Evolutionary conservation across 2,888 invertebrate species (phyloP), one percentile per base, ranked within the genome.

Genomic region (Cerceris ruficornis): DNA sequence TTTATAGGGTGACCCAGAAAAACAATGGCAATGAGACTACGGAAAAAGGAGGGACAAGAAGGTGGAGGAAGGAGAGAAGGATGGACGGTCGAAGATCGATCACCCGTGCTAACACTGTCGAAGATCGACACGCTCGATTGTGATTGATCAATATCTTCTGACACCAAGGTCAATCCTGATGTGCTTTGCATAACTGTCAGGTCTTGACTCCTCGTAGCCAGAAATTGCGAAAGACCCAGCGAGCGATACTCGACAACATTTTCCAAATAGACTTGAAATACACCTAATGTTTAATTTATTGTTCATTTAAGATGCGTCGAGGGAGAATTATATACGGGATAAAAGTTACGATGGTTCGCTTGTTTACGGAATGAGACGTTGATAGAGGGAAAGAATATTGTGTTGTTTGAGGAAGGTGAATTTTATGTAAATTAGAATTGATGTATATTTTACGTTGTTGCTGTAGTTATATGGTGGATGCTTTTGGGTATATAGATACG

Each of bases 1-100:
- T 89, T 91, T 86, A 90, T 88, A 88, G 88, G 88, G 84, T 90
- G 90, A 89, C 89, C 89, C 89, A 89, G 88, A 90, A 90, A 90
- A 90, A 90, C 90, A 89, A 85, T 83, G 68, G 50, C 28, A 49
- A 62, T 42, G 41, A 17, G 6, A 17, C 57, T 43, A 39, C n/a
- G 1, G 1, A 14, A n/a, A 13, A 17, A 55, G 15, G 49, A 7
- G 17, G 9, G 43, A 14, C 28, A 72, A 11, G 14, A 46, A 1
- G 1, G 8, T 14, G 11, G 67, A 50, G n/a, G 9, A 7, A n/a
- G 2, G 4, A 13, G 8, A 15, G 14, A 14, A 7, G 14, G 54
- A 46, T 50, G 28, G 15, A 42, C 50, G 57, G 6, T 43, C 60
- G 15, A 28, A 75, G 77, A 77, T 77, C 69, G 77, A 76, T 77